Conservation (phyloP, 2,888 invertebrate species). For the Hemicrepidius hirtus region DNA sequence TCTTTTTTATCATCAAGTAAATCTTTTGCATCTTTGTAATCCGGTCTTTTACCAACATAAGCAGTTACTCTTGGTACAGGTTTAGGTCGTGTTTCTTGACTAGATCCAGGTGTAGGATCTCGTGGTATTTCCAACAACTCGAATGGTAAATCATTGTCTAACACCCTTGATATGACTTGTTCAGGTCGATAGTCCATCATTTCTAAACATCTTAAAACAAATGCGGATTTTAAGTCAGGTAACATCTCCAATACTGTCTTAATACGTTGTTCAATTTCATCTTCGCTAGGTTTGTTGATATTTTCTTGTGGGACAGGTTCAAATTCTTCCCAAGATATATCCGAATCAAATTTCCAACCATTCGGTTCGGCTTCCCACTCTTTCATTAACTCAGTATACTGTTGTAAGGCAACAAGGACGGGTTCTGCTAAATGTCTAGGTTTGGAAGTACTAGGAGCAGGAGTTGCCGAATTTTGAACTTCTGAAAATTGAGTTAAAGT, state of each 20-base stretch:
- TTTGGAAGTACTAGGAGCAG: background rate
- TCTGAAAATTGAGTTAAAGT: slow-evolving; percentile 35
- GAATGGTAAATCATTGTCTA: slow-evolving; percentile 83
- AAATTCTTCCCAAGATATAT: background rate
- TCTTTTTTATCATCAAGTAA: slow-evolving; percentile 82
- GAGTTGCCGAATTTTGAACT: background rate
- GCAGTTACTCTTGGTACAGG: slow-evolving; percentile 59
- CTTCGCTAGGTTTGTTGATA: slow-evolving; percentile 48
- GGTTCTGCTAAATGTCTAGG: background rate
- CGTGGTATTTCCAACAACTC: slow-evolving; percentile 69
- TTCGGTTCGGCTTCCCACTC: slow-evolving; percentile 15
- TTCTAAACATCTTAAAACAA: slow-evolving; percentile 83
- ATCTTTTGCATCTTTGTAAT: slow-evolving; percentile 76
- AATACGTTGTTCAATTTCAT: slow-evolving; percentile 70
- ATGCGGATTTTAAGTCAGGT: slow-evolving; percentile 87
- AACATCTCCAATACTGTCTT: slow-evolving; percentile 76
- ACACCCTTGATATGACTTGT: slow-evolving; percentile 86
- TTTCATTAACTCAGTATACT: slow-evolving; percentile 24
- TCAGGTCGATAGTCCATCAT: slow-evolving; percentile 85
- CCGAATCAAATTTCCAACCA: background rate
- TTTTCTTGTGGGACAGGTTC: background rate
- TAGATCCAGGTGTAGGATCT: slow-evolving; percentile 72
- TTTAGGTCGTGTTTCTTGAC: slow-evolving; percentile 51
- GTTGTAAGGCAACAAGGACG: slow-evolving; percentile 15
- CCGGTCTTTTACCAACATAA: slow-evolving; percentile 77